Base-by-base conservation (phyloP, 2,888 invertebrate species). In the Drosophila anceps region DNA sequence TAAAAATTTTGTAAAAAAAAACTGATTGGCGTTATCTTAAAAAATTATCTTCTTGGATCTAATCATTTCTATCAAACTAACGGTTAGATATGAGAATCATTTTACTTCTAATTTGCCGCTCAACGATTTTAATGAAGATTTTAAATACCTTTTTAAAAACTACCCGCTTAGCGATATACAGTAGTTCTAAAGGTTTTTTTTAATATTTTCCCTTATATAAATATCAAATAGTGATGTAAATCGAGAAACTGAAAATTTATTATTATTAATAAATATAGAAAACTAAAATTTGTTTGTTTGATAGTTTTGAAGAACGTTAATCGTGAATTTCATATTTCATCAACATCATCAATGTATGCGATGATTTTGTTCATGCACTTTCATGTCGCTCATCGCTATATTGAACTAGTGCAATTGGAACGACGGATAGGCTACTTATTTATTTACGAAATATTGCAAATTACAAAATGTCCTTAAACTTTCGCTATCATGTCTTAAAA, bases 401-500 rank as follows among this genome's bases (percentile, higher is more conserved):
- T 18, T 43, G 50, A 76, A 29, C 41, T 58, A 31, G 46, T 62
- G 13, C 13, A 55, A 55, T 54, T 37, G 35, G 41, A 71, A 4
- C 35, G 4, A 41, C 2, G n/a, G 48, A 18, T 15, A 18, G 41
- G 20, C 7, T 18, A 13, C 8, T 20, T 31, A 48, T 24, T 9
- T 58, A 60, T 10, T 46, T 24, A 31, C 1, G 15, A 12, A 58
- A 15, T n/a, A n/a, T 27, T 8, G 27, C 0, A 5, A 29, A 20
- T 10, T 46, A 46, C 35, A 46, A 88, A 62, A 93, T 93, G 93
- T 88, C 93, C 18, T 85, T 90, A 59, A 91, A 89, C 62, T 93
- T 93, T 72, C 90, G 92, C 41, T 92, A 92, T 57, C 86, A 91
- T 58, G 73, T 93, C 41, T 70, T 91, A 6, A 92, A 92, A 69